Base-by-base conservation (phyloP, 2,888 invertebrate species). In the Margaritifera margaritifera region DNA sequence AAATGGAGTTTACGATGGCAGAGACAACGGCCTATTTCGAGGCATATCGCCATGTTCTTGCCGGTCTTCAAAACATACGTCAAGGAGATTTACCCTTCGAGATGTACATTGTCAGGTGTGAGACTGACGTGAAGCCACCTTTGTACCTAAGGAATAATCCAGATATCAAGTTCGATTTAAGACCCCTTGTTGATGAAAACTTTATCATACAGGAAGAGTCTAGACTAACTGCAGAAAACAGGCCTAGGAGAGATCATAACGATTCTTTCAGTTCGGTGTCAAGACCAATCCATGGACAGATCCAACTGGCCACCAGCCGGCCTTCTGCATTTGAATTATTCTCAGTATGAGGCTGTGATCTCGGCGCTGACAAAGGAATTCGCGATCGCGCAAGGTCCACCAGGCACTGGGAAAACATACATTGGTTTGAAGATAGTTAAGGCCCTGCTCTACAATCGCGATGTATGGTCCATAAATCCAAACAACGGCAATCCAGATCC, bases 391-490 rank as follows among this genome's bases (percentile, higher is more conserved):
- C 89, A 89, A 80, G 89, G 96, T 0, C 96, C 96, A 0, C 96
- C 96, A 0, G 96, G 96, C 5, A 96, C 96, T 0, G 96, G 96
- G 0, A 96, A 96, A 91, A 95, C 96, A 0, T 94, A 92, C 87
- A 88, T 96, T 76, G 95, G 95, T 0, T 90, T 95, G 51, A 93
- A 94, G 91, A 92, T 96, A 22, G 93, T 94, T 0, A 79, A 86
- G 61, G 78, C 92, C 0, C 85, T 96, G 51, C 87, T 95, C 1
- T 89, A 92, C 69, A 95, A 94, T 86, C 76, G 79, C 19, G 51
- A 75, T 0, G 52, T 75, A 2, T 92, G 92, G 91, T 86, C 85
- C 50, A 71, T 57, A 15, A 62, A 77, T 62, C 66, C 72, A 1
- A 69, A 64, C 24, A 31, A 31, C 6, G 62, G 67, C 27, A 57